phyloP scores from a whole-genome alignment of 2,113 vertebrate genomes.

The Isichthys henryi region DNA sequence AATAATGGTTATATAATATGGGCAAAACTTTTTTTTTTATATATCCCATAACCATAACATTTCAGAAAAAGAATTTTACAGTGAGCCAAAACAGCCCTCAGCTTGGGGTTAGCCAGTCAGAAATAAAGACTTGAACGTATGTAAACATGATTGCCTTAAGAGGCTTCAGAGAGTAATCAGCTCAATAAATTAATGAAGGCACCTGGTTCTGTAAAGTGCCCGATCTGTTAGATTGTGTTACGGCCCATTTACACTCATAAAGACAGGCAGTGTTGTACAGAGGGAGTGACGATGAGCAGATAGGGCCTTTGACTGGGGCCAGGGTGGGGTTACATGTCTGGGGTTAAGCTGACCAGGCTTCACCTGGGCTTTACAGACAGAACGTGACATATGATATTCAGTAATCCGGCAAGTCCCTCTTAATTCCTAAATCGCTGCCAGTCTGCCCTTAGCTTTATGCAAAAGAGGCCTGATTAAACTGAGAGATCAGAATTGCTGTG shows the following conservation, averaged over 20 bases:
- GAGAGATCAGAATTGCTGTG: slow-evolving; percentile 21
- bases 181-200: slow-evolving; percentile 48
- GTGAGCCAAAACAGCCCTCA: slow-evolving; percentile 20
- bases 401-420: slow-evolving; percentile 48
- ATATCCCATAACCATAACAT: not conserved
- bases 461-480: slow-evolving; percentile 34
- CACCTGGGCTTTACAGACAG: slow-evolving; percentile 42
- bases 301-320: slow-evolving; percentile 48
- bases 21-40: not conserved
- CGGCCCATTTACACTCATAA: slow-evolving; percentile 62
- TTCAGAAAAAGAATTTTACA: too few species aligned
- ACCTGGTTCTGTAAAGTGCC: slow-evolving; percentile 46
- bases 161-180: slow-evolving; percentile 21
- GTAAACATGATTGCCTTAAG: slow-evolving; percentile 37
- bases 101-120: slow-evolving; percentile 44
- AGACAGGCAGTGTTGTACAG: slow-evolving; percentile 43
- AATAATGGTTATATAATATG: not conserved
- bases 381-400: slow-evolving; percentile 37
- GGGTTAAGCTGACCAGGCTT: slow-evolving; percentile 34
- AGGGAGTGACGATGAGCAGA: slow-evolving; percentile 47
- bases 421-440: slow-evolving; percentile 56
- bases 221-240: slow-evolving; percentile 63
- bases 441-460: slow-evolving; percentile 43
- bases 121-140: slow-evolving; percentile 47
- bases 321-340: slow-evolving; percentile 30